Conservation (phyloP, 2,888 invertebrate species). For the Cordilura impudica region DNA sequence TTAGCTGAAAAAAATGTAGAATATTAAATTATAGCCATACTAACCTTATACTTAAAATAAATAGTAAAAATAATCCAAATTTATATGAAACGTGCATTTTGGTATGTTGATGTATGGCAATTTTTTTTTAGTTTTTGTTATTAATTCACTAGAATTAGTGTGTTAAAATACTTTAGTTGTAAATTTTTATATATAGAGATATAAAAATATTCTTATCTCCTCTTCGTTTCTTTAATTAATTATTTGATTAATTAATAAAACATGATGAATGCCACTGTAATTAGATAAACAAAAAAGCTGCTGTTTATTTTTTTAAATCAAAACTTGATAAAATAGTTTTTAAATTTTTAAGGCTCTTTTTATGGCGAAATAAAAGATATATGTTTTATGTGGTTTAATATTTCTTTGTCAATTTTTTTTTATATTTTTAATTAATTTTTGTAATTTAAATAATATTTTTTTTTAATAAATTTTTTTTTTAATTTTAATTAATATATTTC, state of each 20-base stretch:
- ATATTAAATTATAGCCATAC: conserved; percentile 17
- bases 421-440: background rate
- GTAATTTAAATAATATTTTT: background rate
- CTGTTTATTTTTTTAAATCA: background rate
- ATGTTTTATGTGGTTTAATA: too few relatives aligned
- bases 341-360: too few relatives aligned
- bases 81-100: conserved; percentile 75
- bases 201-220: background rate
- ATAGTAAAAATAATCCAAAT: conserved; percentile 76
- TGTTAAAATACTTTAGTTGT: conserved; percentile 56
- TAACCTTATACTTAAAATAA: conserved; percentile 75
- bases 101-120: conserved; percentile 15
- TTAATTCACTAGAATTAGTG: background rate
- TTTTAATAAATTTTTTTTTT: background rate
- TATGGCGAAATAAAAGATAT: too few relatives aligned
- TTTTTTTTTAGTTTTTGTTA: conserved; percentile 25
- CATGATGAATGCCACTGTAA: background rate
- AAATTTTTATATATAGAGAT: conserved; percentile 35
- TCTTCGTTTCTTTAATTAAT: background rate
- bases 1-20: conserved; percentile 22
- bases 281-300: background rate
- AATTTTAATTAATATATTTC: background rate
- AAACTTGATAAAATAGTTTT: background rate
- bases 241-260: background rate
- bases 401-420: background rate